These are phyloP conservation scores for Betta splendens DNA, from an alignment of 2,797 vertebrate species.

Conservation along the genomic window DNA sequence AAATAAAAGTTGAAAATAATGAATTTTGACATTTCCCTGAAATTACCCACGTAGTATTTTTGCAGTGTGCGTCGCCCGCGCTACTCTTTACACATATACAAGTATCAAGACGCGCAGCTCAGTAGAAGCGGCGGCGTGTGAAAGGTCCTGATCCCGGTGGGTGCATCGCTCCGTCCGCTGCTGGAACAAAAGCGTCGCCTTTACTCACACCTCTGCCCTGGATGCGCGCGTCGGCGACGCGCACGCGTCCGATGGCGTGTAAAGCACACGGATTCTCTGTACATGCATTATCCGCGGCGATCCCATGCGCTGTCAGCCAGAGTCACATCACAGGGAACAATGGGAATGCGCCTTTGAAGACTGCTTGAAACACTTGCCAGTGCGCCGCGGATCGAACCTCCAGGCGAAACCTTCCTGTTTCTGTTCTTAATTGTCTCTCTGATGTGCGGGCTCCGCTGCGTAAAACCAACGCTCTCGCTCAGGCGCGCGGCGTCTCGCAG, in stretches of 20 bases:
- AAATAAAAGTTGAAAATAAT: neutral
- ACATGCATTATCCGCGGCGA: neutral
- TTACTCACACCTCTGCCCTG: neutral
- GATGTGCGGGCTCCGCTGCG: neutral
- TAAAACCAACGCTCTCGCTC: neutral
- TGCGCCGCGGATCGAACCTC: neutral
- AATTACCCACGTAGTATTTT: neutral
- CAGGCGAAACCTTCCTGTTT: no score
- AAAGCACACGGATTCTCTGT: no score
- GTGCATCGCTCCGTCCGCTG: conserved; percentile 2
- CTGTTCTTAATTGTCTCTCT: neutral
- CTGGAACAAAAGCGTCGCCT: conserved; percentile 14
- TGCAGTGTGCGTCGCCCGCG: neutral
- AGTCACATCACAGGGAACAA: conserved; percentile 1
- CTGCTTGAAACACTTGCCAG: neutral
- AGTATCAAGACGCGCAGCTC: neutral
- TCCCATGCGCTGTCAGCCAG: neutral
- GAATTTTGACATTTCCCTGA: neutral
- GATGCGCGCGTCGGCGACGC: neutral
- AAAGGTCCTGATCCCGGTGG: conserved; percentile 18
- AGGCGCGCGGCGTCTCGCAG: neutral
- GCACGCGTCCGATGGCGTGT: neutral
- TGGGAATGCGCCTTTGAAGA: neutral
- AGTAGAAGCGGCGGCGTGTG: conserved; percentile 7
- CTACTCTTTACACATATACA: no score